A percentile compares a stretch with the other conserved stretches of the same genome.
These are phyloP conservation scores for Arctia plantaginis DNA, from an alignment of 2,888 invertebrate genomes.

Conservation along the genomic window DNA sequence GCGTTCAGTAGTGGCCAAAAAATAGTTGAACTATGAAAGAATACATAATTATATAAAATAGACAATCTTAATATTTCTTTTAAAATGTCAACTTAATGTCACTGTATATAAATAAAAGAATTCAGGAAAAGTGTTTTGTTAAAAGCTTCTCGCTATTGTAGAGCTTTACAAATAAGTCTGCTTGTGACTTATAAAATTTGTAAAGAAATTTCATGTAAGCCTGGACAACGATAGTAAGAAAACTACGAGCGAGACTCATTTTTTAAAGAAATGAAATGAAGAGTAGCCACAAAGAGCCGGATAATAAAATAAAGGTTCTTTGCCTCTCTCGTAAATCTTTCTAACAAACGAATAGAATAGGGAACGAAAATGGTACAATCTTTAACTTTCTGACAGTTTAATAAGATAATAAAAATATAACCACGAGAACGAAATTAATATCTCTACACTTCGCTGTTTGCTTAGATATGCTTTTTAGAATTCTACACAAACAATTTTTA, in stretches of 20 bases:
- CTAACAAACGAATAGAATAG: constrained; percentile 75
- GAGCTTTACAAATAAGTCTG: constrained; percentile 23
- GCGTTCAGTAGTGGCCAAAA: not conserved
- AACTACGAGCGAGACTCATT: constrained; percentile 40
- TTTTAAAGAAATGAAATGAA: constrained; percentile 59
- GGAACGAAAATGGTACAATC: constrained; percentile 79
- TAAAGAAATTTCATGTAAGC: constrained; percentile 49
- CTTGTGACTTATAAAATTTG: constrained; percentile 45
- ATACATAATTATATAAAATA: not conserved
- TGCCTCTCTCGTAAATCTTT: constrained; percentile 75
- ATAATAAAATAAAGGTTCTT: constrained; percentile 77
- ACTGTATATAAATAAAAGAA: constrained; percentile 1
- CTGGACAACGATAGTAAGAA: constrained; percentile 43
- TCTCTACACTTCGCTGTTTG: constrained; percentile 46
- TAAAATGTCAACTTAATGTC: not conserved
- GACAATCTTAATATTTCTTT: not conserved
- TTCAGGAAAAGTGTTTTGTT: constrained; percentile 19
- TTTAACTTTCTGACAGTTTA: constrained; percentile 85
- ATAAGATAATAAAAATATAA: constrained; percentile 84
- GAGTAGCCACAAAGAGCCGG: constrained; percentile 69
- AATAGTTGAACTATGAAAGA: not conserved
- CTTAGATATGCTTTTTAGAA: constrained; percentile 38
- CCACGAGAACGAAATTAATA: constrained; percentile 63
- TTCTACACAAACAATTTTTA: constrained; percentile 45
- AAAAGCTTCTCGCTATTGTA: constrained; percentile 24